phyloP scores from a whole-genome alignment of 2,888 invertebrate species.

The Trichacis sp. region DNA sequence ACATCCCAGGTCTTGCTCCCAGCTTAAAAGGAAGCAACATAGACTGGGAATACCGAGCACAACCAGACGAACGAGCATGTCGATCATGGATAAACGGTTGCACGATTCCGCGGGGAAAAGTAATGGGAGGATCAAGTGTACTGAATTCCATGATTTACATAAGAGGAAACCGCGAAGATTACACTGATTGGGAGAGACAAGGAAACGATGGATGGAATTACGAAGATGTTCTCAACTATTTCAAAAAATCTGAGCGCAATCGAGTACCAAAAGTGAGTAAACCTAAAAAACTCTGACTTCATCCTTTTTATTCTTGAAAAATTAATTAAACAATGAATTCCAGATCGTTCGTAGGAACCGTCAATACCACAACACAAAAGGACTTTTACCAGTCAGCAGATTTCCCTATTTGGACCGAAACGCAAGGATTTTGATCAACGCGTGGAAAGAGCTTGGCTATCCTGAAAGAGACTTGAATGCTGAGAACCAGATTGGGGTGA shows the following conservation, averaged over 20 bases:
- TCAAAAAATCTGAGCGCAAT: constrained; percentile 69
- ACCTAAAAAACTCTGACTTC: no score
- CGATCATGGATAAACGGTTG: constrained; percentile 73
- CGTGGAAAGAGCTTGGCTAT: constrained; percentile 75
- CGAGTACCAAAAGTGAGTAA: constrained; percentile 15
- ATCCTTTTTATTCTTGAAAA: not conserved
- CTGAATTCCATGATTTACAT: constrained; percentile 75
- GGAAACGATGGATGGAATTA: constrained; percentile 71
- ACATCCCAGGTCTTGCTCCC: constrained; percentile 77
- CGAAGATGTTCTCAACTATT: constrained; percentile 67
- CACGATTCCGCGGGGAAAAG: constrained; percentile 77
- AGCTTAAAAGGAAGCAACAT: constrained; percentile 68
- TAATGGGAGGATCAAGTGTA: constrained; percentile 74
- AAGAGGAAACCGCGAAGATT: constrained; percentile 72
- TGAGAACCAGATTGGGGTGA: constrained; percentile 73
- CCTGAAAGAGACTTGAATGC: constrained; percentile 73
- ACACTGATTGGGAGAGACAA: constrained; percentile 71
- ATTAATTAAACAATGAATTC: constrained; percentile 8
- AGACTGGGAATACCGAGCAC: constrained; percentile 79
- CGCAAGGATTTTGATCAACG: constrained; percentile 72
- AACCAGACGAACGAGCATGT: constrained; percentile 75
- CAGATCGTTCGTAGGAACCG: constrained; percentile 64
- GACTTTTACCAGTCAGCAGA: constrained; percentile 75
- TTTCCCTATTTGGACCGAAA: constrained; percentile 75
- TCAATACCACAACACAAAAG: constrained; percentile 73